These are phyloP conservation scores for Metaphire vulgaris DNA, from an alignment of 1,140 invertebrate genomes.

Conservation along the genomic window DNA sequence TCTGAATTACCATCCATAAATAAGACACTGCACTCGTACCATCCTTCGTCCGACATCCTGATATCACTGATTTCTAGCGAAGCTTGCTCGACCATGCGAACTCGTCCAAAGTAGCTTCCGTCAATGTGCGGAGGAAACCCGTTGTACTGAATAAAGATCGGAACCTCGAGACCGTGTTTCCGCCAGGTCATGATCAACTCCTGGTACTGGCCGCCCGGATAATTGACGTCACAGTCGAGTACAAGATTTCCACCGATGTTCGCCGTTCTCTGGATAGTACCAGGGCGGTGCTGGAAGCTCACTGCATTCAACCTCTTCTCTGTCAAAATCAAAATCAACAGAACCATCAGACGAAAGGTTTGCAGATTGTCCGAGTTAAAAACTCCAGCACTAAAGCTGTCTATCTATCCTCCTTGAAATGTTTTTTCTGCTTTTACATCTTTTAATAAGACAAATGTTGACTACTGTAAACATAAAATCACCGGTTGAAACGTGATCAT, in stretches of 20 bases:
- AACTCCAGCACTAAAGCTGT: too few relatives aligned
- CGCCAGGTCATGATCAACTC: conserved; percentile 29
- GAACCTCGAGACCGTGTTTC: conserved; percentile 28
- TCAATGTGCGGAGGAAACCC: conserved; percentile 89
- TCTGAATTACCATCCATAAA: conserved; percentile 94
- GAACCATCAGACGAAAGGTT: too few relatives aligned
- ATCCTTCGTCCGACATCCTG: conserved; percentile 82
- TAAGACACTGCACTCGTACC: conserved; percentile 93
- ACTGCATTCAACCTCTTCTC: too few relatives aligned
- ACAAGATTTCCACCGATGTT: conserved; percentile 25
- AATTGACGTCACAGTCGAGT: conserved; percentile 30
- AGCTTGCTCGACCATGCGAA: conserved; percentile 72
- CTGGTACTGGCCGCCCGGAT: conserved; percentile 10
- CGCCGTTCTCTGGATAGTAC: conserved; percentile 26
- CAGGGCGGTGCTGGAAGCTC: too few relatives aligned
- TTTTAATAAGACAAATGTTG: too few relatives aligned
- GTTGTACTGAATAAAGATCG: conserved; percentile 61
- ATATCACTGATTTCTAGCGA: conserved; percentile 90
- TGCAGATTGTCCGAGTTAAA: too few relatives aligned
- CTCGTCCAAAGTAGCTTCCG: conserved; percentile 75
- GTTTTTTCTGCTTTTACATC: too few relatives aligned
- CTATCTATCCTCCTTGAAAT: too few relatives aligned
- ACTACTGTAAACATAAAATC: too few relatives aligned
- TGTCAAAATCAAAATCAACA: too few relatives aligned
- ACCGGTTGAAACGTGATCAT: too few relatives aligned